Conservation (phyloP, 2,888 invertebrate genomes). For the Polymixis lichenea region DNA sequence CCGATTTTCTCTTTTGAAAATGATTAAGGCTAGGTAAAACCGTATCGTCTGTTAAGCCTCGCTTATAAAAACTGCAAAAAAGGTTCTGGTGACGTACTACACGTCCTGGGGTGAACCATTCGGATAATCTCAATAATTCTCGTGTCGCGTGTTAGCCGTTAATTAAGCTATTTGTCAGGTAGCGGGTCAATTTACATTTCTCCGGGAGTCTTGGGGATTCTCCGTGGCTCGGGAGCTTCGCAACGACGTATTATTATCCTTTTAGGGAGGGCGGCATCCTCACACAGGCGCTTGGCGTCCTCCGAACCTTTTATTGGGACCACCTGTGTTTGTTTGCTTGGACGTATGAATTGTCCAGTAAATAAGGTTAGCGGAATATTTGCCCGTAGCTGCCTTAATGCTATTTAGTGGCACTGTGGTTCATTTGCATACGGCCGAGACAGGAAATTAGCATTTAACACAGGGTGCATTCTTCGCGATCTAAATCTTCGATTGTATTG, state of each 20-base stretch:
- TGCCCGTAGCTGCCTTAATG: constrained; percentile 82
- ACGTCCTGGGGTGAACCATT: constrained; percentile 75
- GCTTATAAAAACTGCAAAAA: constrained; percentile 61
- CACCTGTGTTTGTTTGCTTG: constrained; percentile 87
- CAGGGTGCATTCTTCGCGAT: constrained; percentile 73
- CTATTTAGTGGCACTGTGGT: constrained; percentile 85
- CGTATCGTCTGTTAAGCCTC: constrained; percentile 8
- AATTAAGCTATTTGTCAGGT: constrained; percentile 90
- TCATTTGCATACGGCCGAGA: constrained; percentile 85
- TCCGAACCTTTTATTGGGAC: constrained; percentile 89
- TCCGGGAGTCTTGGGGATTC: constrained; percentile 83
- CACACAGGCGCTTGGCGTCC: constrained; percentile 81
- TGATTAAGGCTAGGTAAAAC: constrained; percentile 17
- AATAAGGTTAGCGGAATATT: constrained; percentile 89
- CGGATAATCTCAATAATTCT: constrained; percentile 84
- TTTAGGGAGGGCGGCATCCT: constrained; percentile 90
- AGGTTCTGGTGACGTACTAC: constrained; percentile 50
- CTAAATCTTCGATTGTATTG: constrained; percentile 75
- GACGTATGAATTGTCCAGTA: constrained; percentile 90
- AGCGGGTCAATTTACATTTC: constrained; percentile 88
- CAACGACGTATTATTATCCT: constrained; percentile 90
- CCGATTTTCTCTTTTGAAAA: constrained; percentile 45
- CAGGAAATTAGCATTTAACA: constrained; percentile 86
- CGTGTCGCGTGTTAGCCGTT: constrained; percentile 86
- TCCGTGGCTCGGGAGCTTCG: constrained; percentile 79